Evolutionary conservation across 2,888 invertebrate species (phyloP), one percentile per base, ranked within the genome.

Genomic region (Drosophila quinaria): DNA sequence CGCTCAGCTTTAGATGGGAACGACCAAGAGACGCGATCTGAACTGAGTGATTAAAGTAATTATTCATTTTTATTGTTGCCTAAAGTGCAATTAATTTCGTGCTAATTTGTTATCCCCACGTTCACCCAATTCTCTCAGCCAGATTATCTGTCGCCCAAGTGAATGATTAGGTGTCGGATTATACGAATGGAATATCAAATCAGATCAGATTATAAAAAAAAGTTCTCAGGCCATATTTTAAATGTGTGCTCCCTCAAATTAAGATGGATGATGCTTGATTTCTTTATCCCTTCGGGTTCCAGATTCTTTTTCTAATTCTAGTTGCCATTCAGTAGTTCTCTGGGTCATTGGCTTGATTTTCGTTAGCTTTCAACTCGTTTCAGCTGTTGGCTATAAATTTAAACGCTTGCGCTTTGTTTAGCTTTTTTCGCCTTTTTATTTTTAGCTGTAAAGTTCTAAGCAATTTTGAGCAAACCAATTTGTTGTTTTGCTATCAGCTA

Each of bases 31-130:
- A 67, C 66, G 65, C 52, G 72, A 88, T 80, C 54, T 63, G 22
- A 70, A 58, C 61, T 25, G 33, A n/a, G 72, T 60, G 80, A 76
- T 70, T 54, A 74, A 67, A 70, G 83, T 72, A 80, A 89, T 86
- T 80, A 74, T 74, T 85, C 69, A 81, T 71, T 85, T 89, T 85
- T 74, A 82, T 87, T 68, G 82, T 79, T 62, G 71, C 71, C 75
- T 75, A 81, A 87, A 68, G 60, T 74, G 77, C 74, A 87, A 89
- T 89, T 85, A 81, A 85, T 87, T 89, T 75, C 50, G 72, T 75
- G 88, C 90, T 79, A 85, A 87, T 85, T 87, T 85, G 79, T 75
- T 75, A 63, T 17, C 17, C 42, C 35, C 58, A 42, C 60, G 39
- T 49, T 64, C 59, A 54, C 42, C 69, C 68, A 44, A 74, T 46